Evolutionary conservation across 2,797 vertebrate genomes (phyloP).

Genomic region (Pogonophryne albipinna): DNA sequence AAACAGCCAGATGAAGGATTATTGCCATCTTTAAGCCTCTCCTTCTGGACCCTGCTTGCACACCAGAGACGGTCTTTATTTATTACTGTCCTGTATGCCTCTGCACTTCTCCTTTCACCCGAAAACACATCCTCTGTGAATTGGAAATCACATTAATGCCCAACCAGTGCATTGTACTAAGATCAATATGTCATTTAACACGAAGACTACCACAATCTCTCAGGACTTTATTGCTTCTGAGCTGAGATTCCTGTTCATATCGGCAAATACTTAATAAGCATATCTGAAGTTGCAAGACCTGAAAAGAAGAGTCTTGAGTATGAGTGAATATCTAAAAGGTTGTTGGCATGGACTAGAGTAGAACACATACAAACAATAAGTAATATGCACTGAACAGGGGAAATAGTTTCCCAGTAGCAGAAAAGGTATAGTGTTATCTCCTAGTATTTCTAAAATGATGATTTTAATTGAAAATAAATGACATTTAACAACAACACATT

Average conservation of each 20-base stretch:
- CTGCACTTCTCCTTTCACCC: slow-evolving; percentile 36
- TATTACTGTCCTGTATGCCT: slow-evolving; percentile 39
- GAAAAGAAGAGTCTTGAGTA: not conserved
- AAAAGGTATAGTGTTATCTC: not conserved
- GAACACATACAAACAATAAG: not conserved
- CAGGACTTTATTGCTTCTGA: slow-evolving; percentile 28
- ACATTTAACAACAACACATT: not conserved
- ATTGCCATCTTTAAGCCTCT: slow-evolving; percentile 76
- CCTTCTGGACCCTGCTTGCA: slow-evolving; percentile 63
- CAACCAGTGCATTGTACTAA: slow-evolving; percentile 6
- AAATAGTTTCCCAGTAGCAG: not conserved
- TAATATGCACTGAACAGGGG: not conserved
- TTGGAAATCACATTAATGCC: slow-evolving; percentile 20
- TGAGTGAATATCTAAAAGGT: not conserved
- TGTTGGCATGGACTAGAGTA: not conserved
- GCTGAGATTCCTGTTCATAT: slow-evolving; percentile 1
- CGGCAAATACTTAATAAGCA: slow-evolving; percentile 1
- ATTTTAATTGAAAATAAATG: slow-evolving; percentile 11
- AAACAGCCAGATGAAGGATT: slow-evolving; percentile 82
- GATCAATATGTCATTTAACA: slow-evolving; percentile 44
- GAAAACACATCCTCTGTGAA: slow-evolving; percentile 17
- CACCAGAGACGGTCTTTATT: slow-evolving; percentile 59
- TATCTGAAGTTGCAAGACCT: not conserved
- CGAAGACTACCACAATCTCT: slow-evolving; percentile 5
- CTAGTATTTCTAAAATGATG: not conserved